Evolutionary conservation across 2,888 invertebrate species (phyloP), one percentile per base, ranked within the genome.

Genomic region (Salticus scenicus): DNA sequence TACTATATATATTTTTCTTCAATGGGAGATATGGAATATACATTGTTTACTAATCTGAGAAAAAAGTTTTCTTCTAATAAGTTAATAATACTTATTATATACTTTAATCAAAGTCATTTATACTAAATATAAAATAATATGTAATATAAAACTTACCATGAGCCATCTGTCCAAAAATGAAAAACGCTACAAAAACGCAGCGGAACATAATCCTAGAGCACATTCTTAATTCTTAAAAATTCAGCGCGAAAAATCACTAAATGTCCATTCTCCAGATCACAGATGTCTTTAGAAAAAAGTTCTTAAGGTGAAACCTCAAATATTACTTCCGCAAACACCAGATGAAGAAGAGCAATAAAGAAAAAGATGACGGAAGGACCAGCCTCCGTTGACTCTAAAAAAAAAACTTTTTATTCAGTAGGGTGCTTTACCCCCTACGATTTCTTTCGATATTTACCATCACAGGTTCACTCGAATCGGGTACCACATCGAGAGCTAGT

Each of bases 141-240:
- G n/a, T n/a, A n/a, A n/a, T n/a, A n/a, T n/a, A n/a, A n/a, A 37
- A 37, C 81, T 82, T 75, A 75, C 81, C 81, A 63, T 64, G 24
- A 27, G n/a, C 33, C 12, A 12, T 4, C 24, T 17, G 0, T 14
- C 41, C 27, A 28, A 42, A 28, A 31, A 57, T 28, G 42, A 47
- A 63, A 5, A 74, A 7, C 37, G 37, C 42, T 10, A 42, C 7
- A 37, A 70, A 20, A 5, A 82, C 41, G 10, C 41, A 75, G 63
- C 67, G 2, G 47, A 24, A 70, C 70, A 70, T 82, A 82, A 82
- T 82, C 81, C 81, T 69, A n/a, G 28, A 69, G 37, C 7, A 31
- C 74, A 41, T 47, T 63, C 75, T 63, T 47, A 20, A 51, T 33
- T 17, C 51, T 42, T 41, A 1, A 7, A 5, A 79, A 17, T 33